Evolutionary conservation across 1,140 invertebrate species (phyloP).

Genomic region (Drosophila kurseongensis): DNA sequence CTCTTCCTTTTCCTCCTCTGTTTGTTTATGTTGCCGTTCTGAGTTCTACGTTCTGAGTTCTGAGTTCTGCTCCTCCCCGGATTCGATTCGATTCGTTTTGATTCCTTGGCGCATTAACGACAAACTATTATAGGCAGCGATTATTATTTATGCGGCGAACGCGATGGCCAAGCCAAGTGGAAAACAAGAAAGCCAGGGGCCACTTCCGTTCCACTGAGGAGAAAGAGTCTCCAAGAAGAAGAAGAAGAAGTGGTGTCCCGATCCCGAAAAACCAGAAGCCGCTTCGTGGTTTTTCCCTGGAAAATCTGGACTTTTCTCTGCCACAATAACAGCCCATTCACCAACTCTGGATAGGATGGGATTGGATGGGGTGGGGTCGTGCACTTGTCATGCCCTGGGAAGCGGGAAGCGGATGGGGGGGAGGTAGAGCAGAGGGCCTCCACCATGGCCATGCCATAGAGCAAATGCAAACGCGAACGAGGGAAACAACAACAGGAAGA

Average conservation of each 20-base stretch:
- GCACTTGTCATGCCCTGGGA: conserved; percentile 36
- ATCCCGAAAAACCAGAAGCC: conserved; percentile 32
- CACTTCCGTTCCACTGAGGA: conserved; percentile 5
- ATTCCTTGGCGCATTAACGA: conserved; percentile 46
- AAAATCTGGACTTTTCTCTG: conserved; percentile 15
- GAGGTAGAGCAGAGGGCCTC: conserved; percentile 1
- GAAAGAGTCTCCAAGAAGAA: neutral
- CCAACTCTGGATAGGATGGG: neutral
- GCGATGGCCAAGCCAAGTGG: conserved; percentile 39
- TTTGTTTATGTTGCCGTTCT: conserved; percentile 9
- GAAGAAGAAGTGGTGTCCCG: conserved; percentile 11
- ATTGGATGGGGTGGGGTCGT: conserved; percentile 1
- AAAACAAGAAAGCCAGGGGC: neutral
- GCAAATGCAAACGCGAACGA: conserved; percentile 39
- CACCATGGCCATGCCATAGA: conserved; percentile 28
- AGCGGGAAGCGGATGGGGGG: conserved; percentile 2
- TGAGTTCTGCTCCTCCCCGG: neutral
- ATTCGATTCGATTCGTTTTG: conserved; percentile 7
- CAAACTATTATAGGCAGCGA: conserved; percentile 70
- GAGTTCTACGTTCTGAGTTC: too few species aligned
- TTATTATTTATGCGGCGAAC: conserved; percentile 72
- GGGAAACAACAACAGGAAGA: conserved; percentile 80
- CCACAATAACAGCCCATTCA: conserved; percentile 28
- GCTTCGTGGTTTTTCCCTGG: conserved; percentile 22
- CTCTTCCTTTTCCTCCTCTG: neutral